Base-by-base conservation (phyloP, 2,797 vertebrate genomes). In the Sciaenops ocellatus region DNA sequence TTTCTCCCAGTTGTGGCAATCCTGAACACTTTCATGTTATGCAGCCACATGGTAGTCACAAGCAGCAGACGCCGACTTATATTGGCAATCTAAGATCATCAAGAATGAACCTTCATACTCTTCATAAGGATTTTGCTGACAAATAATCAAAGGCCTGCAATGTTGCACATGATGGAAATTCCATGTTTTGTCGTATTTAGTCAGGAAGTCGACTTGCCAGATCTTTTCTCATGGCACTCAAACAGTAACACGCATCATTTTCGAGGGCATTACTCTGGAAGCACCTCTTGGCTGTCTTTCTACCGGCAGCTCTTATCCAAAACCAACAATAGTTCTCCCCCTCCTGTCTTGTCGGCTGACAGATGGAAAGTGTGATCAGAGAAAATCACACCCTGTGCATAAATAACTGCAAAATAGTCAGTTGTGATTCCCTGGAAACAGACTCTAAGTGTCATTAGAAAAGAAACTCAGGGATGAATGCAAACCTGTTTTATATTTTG, bases 331-430 rank as follows among this genome's bases (percentile, higher is more conserved):
- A 83, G 71, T 71, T 72, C 50, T 81, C 48, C 57, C 46, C 24
- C 69, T 61, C 76, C 76, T 83, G 82, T 90, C 83, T 83, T 52
- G 76, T 82, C n/a, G 54, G 34, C 59, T 69, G 79, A 62, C 74
- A 87, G 76, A 78, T 62, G 69, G 56, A 83, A 78, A 80, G 34
- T 70, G 67, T 74, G 80, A 93, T 90, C 80, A 90, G 88, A 90
- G 82, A 74, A 63, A 87, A 85, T 76, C 60, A 76, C 15, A 79
- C 42, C 26, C 41, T 22, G 46, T 50, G 54, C 63, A 69, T 68
- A 68, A 85, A 85, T 69, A 76, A 57, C 34, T 28, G 9, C 26
- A 66, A 44, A 59, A 60, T 30, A 73, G 66, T 73, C 44, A 72
- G 52, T 60, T 46, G 52, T 11, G n/a, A 38, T 47, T 60, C n/a